These are phyloP conservation scores for Diplolepis rosae DNA, from an alignment of 2,888 invertebrate species.

Conservation along the genomic window DNA sequence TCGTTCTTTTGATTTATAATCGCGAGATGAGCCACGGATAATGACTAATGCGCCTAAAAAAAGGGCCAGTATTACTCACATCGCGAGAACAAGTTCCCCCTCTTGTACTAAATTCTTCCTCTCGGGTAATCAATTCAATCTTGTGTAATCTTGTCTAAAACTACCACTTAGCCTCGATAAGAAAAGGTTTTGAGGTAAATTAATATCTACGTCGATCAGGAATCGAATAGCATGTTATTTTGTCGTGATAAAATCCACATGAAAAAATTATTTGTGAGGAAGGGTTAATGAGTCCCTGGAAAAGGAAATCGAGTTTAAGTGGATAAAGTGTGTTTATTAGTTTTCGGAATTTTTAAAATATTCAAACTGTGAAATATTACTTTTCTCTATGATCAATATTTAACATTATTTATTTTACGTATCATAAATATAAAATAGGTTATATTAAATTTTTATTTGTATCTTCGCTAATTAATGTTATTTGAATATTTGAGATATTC, in stretches of 20 bases:
- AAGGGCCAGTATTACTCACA: not conserved
- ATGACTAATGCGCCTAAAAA: constrained; percentile 53
- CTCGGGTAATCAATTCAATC: constrained; percentile 24
- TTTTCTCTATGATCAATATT: no score
- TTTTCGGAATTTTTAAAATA: no score
- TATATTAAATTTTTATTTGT: no score
- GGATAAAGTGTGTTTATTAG: no score
- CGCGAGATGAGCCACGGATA: constrained; percentile 52
- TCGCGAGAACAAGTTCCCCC: constrained; percentile 7
- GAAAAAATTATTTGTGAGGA: not conserved
- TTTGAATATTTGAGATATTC: no score
- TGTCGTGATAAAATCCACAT: constrained; percentile 22
- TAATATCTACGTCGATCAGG: constrained; percentile 26
- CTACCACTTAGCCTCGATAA: constrained; percentile 10
- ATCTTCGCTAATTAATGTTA: no score
- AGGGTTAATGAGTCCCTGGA: not conserved
- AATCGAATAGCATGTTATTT: constrained; percentile 18
- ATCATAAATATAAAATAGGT: no score
- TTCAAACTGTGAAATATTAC: no score
- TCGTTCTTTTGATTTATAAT: constrained; percentile 62
- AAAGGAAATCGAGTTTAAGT: not conserved
- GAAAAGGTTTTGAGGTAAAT: constrained; percentile 2
- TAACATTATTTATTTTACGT: no score
- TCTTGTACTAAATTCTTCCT: constrained; percentile 22
- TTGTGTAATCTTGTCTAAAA: constrained; percentile 12